Evolutionary conservation across 2,113 vertebrate genomes (phyloP), one percentile per base, ranked within the genome.

Genomic region (Gymnocephalus cernua): DNA sequence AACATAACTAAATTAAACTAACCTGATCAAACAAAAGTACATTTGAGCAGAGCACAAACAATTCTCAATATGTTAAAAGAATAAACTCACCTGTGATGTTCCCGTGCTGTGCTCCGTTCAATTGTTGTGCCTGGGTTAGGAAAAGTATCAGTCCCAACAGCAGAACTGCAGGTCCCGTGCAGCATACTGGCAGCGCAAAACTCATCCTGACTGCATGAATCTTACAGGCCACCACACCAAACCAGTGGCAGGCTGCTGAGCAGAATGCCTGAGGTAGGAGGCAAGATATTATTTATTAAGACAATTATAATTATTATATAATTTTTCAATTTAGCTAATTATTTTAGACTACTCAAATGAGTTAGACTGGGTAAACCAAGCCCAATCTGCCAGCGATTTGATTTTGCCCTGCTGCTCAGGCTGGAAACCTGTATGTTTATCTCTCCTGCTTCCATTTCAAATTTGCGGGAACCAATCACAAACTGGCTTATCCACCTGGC

Each of bases 161-260:
- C 4, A 96, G 87, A n/a, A 94, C 93, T 1, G 76, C 7, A 4
- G 95, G 95, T 27, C 94, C 94, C 0, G 94, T 94, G 66, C 82
- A 77, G 14, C 86, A 89, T 1, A 95, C 68, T 1, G 95, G 95
- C 8, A 95, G 35, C 0, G 93, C 94, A 69, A 96, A 96, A 86
- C 95, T 89, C 86, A 94, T 90, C 29, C 79, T 91, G 77, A 96
- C 90, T 0, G 94, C 82, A 57, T 96, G 95, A 79, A 96, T 95
- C 82, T 96, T 96, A 72, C 95, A 96, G 63, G 94, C 95, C 69
- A 96, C 94, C 25, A 96, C 93, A 18, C 95, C 95, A 67, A 96
- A 96, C 95, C 96, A 96, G 80, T 96, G 95, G 75, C 95, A 96
- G 19, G 93, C 86, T 11, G 93, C 95, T 10, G 96, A 94, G 75